A percentile compares a stretch with the other conserved stretches of the same genome.
phyloP scores from a whole-genome alignment of 2,797 vertebrate species.

The Lophotriccus pileatus region DNA sequence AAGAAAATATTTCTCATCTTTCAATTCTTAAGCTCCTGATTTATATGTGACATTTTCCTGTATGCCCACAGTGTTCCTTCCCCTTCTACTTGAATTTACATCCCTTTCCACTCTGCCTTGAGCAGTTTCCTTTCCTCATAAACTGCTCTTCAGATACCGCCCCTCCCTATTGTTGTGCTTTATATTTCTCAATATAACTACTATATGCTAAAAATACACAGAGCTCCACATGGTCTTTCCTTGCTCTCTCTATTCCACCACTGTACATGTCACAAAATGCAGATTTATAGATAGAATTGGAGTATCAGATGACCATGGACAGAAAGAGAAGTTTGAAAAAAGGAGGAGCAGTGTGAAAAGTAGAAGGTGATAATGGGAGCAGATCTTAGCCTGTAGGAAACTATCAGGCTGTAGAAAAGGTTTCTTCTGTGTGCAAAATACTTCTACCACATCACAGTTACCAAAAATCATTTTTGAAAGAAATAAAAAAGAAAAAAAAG shows the following conservation, averaged over 20 bases:
- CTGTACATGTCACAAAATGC: neutral
- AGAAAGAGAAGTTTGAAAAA: neutral
- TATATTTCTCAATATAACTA: neutral
- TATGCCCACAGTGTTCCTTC: rapidly evolving
- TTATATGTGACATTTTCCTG: neutral
- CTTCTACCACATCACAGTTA: neutral
- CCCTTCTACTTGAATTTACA: neutral
- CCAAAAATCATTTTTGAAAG: neutral
- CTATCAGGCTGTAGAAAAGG: neutral
- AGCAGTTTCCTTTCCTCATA: neutral
- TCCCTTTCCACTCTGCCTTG: neutral
- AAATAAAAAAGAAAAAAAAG: neutral
- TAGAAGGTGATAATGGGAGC: neutral
- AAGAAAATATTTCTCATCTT: neutral
- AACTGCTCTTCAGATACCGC: neutral
- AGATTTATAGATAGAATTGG: neutral
- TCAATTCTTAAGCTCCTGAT: neutral
- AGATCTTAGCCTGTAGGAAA: neutral
- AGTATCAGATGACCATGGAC: neutral
- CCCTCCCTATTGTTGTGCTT: neutral
- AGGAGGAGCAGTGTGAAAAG: neutral
- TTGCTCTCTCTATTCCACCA: neutral
- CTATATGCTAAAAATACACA: neutral
- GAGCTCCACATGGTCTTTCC: neutral
- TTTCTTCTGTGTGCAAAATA: neutral